Percentiles rank a stretch among this genome's conserved stretches.
Conservation (phyloP, 23 tunicate genomes). For the Ciona savignyi region DNA sequence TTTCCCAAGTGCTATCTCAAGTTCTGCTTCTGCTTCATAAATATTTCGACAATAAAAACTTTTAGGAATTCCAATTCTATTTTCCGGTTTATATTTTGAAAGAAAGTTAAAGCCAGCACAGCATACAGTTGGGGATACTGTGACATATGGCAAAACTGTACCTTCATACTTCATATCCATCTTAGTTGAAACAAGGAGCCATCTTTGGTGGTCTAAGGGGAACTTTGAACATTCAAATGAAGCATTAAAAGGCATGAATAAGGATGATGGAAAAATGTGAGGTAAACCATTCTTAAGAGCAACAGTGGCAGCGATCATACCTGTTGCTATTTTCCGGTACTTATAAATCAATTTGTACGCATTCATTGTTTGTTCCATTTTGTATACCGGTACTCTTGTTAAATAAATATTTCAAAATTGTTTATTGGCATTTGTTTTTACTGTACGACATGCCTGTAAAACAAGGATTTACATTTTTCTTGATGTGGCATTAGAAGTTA, state of each 20-base stretch:
- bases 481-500: no score
- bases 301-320: slow-evolving; percentile 29
- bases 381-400: no score
- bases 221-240: slow-evolving; percentile 2
- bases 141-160: slow-evolving; percentile 36
- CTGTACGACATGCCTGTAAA: no score
- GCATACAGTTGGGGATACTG: slow-evolving; percentile 12
- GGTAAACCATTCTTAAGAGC: slow-evolving; percentile 38
- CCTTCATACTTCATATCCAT: slow-evolving; percentile 17
- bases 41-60: slow-evolving; percentile 41
- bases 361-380: slow-evolving; percentile 10
- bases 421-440: no score
- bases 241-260: slow-evolving; percentile 55
- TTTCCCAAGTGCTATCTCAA: slow-evolving; percentile 20
- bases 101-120: slow-evolving; percentile 61
- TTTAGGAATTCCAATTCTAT: slow-evolving; percentile 61
- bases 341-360: slow-evolving; percentile 23
- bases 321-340: slow-evolving; percentile 37
- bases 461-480: no score
- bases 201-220: slow-evolving; percentile 24
- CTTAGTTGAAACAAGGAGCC: slow-evolving; percentile 18
- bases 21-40: slow-evolving; percentile 39
- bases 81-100: slow-evolving; percentile 10
- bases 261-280: slow-evolving; percentile 40
- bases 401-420: no score